phyloP scores from a whole-genome alignment of 2,797 vertebrate genomes.

The Phrynocephalus guinanensis region DNA sequence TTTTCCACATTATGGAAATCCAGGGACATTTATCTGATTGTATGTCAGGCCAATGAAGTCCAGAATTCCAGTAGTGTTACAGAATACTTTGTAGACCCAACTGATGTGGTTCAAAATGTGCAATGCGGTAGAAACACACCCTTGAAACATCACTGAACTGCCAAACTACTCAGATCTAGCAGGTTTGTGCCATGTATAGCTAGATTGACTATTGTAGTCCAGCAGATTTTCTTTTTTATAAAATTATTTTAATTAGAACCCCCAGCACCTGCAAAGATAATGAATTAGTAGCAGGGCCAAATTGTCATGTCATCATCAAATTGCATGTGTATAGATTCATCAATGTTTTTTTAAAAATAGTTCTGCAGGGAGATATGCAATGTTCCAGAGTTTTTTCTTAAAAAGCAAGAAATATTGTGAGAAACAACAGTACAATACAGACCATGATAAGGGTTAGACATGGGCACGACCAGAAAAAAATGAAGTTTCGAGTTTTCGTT shows the following conservation, averaged over 20 bases:
- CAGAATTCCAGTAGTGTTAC: background rate
- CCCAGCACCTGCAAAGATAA: background rate
- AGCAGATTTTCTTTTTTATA: background rate
- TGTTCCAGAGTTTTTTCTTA: background rate
- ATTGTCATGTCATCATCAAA: background rate
- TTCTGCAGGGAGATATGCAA: background rate
- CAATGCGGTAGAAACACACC: background rate
- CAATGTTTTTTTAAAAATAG: background rate
- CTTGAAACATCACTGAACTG: background rate
- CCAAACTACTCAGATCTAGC: background rate
- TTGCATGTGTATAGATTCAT: background rate
- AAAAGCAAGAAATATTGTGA: constrained; percentile 1
- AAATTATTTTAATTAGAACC: background rate
- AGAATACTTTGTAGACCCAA: background rate
- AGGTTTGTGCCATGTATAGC: background rate
- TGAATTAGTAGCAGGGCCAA: background rate
- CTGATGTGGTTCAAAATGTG: background rate
- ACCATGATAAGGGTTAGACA: background rate
- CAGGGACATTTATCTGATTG: no score
- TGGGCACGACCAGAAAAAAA: no score
- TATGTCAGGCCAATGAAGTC: background rate
- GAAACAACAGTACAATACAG: background rate
- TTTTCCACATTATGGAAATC: no score
- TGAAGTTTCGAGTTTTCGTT: no score
- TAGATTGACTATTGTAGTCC: background rate